A percentile compares a stretch with the other conserved stretches of the same genome.
Conservation (phyloP, 1,140 invertebrate species). For the Hycleus phaleratus region DNA sequence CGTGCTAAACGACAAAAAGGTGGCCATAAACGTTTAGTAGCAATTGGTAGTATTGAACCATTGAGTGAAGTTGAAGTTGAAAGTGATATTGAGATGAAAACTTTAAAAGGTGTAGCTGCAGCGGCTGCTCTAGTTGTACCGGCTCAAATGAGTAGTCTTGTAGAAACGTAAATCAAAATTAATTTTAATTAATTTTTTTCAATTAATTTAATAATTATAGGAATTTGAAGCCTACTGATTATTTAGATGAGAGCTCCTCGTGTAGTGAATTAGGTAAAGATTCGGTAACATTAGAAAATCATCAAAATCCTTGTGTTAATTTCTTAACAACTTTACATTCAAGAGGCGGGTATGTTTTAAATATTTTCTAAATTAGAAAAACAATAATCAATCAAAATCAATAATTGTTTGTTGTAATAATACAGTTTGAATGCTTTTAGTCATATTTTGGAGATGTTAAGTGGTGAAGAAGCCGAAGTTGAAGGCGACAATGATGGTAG, state of each 20-base stretch:
- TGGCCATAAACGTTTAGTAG: constrained; percentile 14
- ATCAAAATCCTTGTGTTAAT: constrained; percentile 25
- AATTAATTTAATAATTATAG: constrained; percentile 10
- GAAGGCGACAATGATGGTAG: constrained; percentile 50
- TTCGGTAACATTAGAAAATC: constrained; percentile 25
- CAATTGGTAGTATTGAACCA: constrained; percentile 25
- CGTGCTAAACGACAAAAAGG: constrained; percentile 32
- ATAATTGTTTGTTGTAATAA: no score
- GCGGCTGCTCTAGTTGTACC: constrained; percentile 29
- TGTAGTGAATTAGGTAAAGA: constrained; percentile 41
- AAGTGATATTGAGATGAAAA: constrained; percentile 37
- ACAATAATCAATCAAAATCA: background rate
- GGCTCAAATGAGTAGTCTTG: constrained; percentile 26
- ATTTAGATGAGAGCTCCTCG: constrained; percentile 40
- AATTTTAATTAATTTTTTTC: constrained; percentile 2
- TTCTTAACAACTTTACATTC: constrained; percentile 30
- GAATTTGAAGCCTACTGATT: constrained; percentile 33
- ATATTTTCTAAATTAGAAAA: background rate
- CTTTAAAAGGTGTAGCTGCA: constrained; percentile 18
- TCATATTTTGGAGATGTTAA: constrained; percentile 56
- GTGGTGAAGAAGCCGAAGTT: constrained; percentile 58
- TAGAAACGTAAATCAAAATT: constrained; percentile 21
- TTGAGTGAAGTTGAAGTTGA: constrained; percentile 35
- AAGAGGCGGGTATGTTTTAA: constrained; percentile 24
- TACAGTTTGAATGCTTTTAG: constrained; percentile 24